These are phyloP conservation scores for Drusus annulatus DNA, from an alignment of 1,140 invertebrate species.

Conservation along the genomic window DNA sequence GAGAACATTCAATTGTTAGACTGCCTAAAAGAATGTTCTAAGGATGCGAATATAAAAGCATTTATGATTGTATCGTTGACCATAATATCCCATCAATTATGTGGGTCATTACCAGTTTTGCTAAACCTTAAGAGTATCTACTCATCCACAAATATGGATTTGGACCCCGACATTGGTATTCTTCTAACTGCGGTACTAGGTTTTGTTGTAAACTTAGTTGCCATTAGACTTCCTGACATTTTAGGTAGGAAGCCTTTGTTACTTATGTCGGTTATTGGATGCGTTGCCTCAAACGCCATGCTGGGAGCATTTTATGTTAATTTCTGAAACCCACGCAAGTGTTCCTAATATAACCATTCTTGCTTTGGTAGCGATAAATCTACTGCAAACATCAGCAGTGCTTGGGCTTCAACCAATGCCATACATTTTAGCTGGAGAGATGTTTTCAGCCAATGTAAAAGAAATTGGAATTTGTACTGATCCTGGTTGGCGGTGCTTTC, in stretches of 20 bases:
- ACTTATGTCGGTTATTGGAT: slow-evolving; percentile 30
- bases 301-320: slow-evolving; percentile 37
- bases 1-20: slow-evolving; percentile 28
- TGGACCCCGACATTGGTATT: slow-evolving; percentile 34
- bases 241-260: slow-evolving; percentile 45
- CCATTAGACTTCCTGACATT: slow-evolving; percentile 20
- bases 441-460: slow-evolving; percentile 48
- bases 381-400: slow-evolving; percentile 23
- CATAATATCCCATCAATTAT: slow-evolving; percentile 12
- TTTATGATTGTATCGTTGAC: slow-evolving; percentile 40
- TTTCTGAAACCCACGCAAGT: background rate
- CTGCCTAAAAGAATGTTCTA: slow-evolving; percentile 42
- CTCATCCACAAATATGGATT: slow-evolving; percentile 18
- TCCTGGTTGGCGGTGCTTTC: slow-evolving; percentile 30
- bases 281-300: slow-evolving; percentile 29
- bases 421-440: slow-evolving; percentile 46
- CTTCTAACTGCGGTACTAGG: slow-evolving; percentile 19
- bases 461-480: slow-evolving; percentile 47
- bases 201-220: slow-evolving; percentile 4
- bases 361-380: slow-evolving; percentile 32
- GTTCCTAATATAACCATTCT: slow-evolving; percentile 30
- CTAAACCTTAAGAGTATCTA: slow-evolving; percentile 38
- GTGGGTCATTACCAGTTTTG: slow-evolving; percentile 17
- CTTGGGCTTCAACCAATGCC: slow-evolving; percentile 46
- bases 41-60: slow-evolving; percentile 34